These are phyloP conservation scores for Scophthalmus maximus DNA, from an alignment of 2,113 vertebrate genomes.

Conservation along the genomic window DNA sequence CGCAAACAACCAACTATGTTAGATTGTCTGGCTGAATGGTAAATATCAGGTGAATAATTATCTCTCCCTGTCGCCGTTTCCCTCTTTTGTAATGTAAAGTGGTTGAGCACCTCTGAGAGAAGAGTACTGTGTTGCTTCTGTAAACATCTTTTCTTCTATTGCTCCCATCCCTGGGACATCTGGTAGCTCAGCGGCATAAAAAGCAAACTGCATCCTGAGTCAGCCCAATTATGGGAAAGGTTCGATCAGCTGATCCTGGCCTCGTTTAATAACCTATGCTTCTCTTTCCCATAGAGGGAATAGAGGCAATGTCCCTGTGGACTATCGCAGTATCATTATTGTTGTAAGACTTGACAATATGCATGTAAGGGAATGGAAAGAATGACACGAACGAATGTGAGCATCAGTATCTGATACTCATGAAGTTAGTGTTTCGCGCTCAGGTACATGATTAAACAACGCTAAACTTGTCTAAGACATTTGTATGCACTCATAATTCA, in stretches of 20 bases:
- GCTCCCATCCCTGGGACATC: constrained; percentile 53
- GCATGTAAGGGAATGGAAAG: background rate
- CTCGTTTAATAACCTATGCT: constrained; percentile 36
- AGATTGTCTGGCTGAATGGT: constrained; percentile 71
- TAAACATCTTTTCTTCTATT: constrained; percentile 70
- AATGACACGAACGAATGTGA: no score
- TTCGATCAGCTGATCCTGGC: constrained; percentile 52
- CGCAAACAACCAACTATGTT: constrained; percentile 67
- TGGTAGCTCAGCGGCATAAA: constrained; percentile 42
- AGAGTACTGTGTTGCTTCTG: constrained; percentile 50
- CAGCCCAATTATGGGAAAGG: constrained; percentile 59
- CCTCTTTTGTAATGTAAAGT: constrained; percentile 80
- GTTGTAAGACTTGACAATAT: background rate
- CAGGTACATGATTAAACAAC: no score
- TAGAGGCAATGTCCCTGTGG: background rate
- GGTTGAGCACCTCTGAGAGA: constrained; percentile 66
- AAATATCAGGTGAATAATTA: constrained; percentile 82
- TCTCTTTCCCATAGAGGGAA: constrained; percentile 23
- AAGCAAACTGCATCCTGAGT: constrained; percentile 58
- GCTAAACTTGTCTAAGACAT: no score
- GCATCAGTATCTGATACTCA: no score
- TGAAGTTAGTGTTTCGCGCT: no score
- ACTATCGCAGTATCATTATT: constrained; percentile 19
- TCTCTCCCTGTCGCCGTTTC: constrained; percentile 61
- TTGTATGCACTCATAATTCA: no score